These are phyloP conservation scores for Lepidochitona cinerea DNA, from an alignment of 2,888 invertebrate species.

Conservation along the genomic window DNA sequence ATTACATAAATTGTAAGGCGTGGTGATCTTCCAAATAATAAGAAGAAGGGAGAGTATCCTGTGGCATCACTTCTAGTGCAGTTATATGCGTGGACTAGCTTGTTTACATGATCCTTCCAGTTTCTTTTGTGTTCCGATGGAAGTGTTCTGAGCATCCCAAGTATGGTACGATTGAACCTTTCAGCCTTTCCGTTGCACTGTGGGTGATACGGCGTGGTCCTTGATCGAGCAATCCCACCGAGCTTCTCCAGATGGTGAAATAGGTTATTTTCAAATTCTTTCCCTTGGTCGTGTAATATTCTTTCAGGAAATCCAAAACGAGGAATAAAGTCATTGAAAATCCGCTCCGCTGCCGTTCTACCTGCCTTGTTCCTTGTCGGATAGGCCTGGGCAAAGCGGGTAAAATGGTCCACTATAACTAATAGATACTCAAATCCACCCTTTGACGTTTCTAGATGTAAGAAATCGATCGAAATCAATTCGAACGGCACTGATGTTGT, in stretches of 20 bases:
- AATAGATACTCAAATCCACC: constrained; percentile 15
- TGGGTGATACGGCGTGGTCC: constrained; percentile 1
- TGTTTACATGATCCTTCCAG: constrained; percentile 7
- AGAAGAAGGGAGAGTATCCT: background rate
- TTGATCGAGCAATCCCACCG: background rate
- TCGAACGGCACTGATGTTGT: constrained; percentile 11
- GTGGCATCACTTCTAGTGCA: constrained; percentile 1
- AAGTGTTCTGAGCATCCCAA: background rate
- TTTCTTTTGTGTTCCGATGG: background rate
- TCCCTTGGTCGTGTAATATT: constrained; percentile 6
- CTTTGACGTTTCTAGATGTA: constrained; percentile 11
- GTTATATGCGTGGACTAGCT: constrained; percentile 6
- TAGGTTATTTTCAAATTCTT: background rate
- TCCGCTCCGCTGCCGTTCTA: background rate
- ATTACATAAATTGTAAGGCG: background rate
- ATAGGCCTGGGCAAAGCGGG: constrained; percentile 13
- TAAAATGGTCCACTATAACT: constrained; percentile 17
- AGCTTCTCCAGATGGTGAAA: background rate
- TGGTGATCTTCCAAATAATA: constrained; percentile 5
- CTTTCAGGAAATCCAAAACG: constrained; percentile 8
- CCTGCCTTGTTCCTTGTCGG: constrained; percentile 13
- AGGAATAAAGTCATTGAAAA: background rate
- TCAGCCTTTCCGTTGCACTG: constrained; percentile 5
- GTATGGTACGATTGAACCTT: constrained; percentile 1
- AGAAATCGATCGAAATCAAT: constrained; percentile 14